phyloP scores from a whole-genome alignment of 2,888 invertebrate genomes.

The Thelaira solivaga region DNA sequence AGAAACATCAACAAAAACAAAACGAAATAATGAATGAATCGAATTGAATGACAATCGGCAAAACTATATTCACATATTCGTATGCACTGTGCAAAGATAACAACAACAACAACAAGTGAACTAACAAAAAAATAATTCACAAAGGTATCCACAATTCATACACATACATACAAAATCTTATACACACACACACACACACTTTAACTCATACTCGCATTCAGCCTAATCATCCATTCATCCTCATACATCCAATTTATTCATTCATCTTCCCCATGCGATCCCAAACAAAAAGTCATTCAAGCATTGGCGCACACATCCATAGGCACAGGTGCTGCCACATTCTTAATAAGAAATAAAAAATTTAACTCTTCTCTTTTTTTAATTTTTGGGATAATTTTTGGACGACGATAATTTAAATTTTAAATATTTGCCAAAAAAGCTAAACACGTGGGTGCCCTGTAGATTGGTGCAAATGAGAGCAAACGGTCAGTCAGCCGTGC shows the following conservation, averaged over 20 bases:
- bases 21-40: conserved; percentile 62
- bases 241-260: conserved; percentile 43
- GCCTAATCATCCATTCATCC: conserved; percentile 42
- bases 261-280: conserved; percentile 47
- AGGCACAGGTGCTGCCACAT: too few relatives aligned
- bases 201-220: conserved; percentile 13
- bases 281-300: conserved; percentile 7
- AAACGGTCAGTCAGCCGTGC: too few relatives aligned
- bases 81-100: conserved; percentile 1
- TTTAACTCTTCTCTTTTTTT: too few relatives aligned
- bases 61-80: conserved; percentile 40
- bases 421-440: too few relatives aligned
- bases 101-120: conserved; percentile 18
- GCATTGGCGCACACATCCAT: not conserved
- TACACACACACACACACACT: conserved; percentile 43
- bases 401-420: too few relatives aligned
- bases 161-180: too few relatives aligned
- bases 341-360: too few relatives aligned
- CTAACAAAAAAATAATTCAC: too few relatives aligned
- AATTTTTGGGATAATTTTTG: too few relatives aligned
- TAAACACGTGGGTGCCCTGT: too few relatives aligned
- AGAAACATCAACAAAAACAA: conserved; percentile 28
- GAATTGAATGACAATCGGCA: conserved; percentile 62
- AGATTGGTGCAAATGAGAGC: too few relatives aligned
- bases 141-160: conserved; percentile 47